Percentiles rank a stretch among this genome's conserved stretches.
Conservation (phyloP, 2,888 invertebrate species). For the Drosophila bunnanda region DNA sequence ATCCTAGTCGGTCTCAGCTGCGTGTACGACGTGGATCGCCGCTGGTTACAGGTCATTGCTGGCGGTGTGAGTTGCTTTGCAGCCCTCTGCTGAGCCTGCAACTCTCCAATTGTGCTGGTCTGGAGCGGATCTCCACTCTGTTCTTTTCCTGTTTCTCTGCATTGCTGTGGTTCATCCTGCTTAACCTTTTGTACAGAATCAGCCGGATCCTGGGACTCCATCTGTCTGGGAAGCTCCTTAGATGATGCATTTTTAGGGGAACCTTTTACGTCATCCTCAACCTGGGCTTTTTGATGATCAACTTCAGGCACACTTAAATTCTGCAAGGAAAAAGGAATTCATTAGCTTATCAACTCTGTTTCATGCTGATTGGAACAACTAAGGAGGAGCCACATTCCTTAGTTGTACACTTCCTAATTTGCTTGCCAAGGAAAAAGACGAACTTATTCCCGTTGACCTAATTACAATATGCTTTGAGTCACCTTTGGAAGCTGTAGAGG, state of each 20-base stretch:
- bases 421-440: too few species aligned
- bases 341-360: background rate
- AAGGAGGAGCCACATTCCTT: background rate
- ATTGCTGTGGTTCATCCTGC: background rate
- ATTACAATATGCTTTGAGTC: background rate
- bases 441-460: background rate
- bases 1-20: slow-evolving; percentile 63
- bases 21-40: slow-evolving; percentile 84
- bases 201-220: background rate
- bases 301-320: slow-evolving; percentile 23
- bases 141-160: background rate
- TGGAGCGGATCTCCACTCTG: slow-evolving; percentile 13
- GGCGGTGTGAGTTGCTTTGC: slow-evolving; percentile 48
- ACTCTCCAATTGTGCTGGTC: slow-evolving; percentile 22
- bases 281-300: background rate
- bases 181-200: background rate
- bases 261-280: background rate
- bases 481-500: slow-evolving; percentile 46
- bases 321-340: background rate
- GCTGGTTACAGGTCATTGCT: slow-evolving; percentile 64
- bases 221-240: background rate
- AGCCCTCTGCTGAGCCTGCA: slow-evolving; percentile 17
- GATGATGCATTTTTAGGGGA: background rate
- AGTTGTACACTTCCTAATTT: too few species aligned
- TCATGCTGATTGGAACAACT: background rate